Evolutionary conservation across 23 tunicate genomes (phyloP).

Genomic region (Trididemnum clinides): DNA sequence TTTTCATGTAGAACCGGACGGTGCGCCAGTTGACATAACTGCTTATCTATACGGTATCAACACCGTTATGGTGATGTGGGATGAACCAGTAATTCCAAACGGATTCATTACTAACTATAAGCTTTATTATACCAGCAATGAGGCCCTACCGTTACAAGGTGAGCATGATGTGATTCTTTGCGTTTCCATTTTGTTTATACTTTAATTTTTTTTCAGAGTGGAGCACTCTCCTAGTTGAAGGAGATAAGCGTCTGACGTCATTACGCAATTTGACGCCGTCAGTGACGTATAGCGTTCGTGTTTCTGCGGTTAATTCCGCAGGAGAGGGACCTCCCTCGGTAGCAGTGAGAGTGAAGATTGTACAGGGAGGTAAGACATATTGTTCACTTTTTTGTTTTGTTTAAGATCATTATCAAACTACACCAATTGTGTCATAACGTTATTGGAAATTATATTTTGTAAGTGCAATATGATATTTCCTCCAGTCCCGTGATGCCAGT

Average conservation of each 20-base stretch:
- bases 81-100: slow-evolving; percentile 54
- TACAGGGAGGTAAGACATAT: slow-evolving; percentile 65
- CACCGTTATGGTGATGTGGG: slow-evolving; percentile 74
- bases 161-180: no score
- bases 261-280: slow-evolving; percentile 32
- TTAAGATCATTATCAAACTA: no score
- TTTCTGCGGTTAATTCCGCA: slow-evolving; percentile 54
- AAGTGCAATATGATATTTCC: no score
- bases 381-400: no score
- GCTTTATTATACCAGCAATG: slow-evolving; percentile 66
- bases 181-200: no score
- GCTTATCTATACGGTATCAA: slow-evolving; percentile 54
- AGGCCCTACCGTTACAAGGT: slow-evolving; percentile 58
- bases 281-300: slow-evolving; percentile 60
- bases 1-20: slow-evolving; percentile 74
- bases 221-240: slow-evolving; percentile 10
- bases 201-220: slow-evolving; percentile 59
- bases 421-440: no score
- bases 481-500: no score
- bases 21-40: slow-evolving; percentile 37
- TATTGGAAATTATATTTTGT: no score
- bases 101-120: slow-evolving; percentile 56
- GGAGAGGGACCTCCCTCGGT: slow-evolving; percentile 69
- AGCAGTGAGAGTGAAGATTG: slow-evolving; percentile 50
- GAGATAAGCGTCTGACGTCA: slow-evolving; percentile 24